Evolutionary conservation across 2,797 vertebrate genomes (phyloP).

Genomic region (Dendrocincla tyrannina): DNA sequence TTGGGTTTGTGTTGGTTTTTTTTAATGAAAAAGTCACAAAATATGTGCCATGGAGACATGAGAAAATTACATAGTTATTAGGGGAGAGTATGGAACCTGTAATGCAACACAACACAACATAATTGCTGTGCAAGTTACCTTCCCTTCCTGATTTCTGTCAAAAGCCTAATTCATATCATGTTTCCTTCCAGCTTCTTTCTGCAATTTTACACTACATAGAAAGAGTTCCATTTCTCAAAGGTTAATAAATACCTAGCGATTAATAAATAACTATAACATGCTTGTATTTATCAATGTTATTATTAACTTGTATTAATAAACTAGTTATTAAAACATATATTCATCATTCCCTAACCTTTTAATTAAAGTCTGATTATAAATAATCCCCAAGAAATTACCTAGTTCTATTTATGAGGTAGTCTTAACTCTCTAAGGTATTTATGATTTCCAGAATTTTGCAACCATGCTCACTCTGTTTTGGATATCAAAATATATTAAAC

Average conservation of each 20-base stretch:
- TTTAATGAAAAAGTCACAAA: slow-evolving; percentile 54
- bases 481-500: neutral
- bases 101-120: neutral
- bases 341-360: neutral
- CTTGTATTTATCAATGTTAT: neutral
- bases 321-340: slow-evolving; percentile 3
- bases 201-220: neutral
- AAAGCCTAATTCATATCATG: neutral
- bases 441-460: neutral
- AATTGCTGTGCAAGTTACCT: neutral
- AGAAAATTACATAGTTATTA: slow-evolving; percentile 10
- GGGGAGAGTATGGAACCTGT: neutral
- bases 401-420: neutral
- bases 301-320: neutral
- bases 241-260: neutral
- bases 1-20: slow-evolving; percentile 7
- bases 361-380: slow-evolving; percentile 32
- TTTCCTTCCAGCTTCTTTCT: neutral
- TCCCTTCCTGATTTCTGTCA: neutral
- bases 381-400: neutral
- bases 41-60: neutral
- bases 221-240: neutral
- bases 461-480: neutral
- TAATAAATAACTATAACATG: neutral
- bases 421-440: neutral